These are phyloP conservation scores for Drosophila austrosaltans DNA, from an alignment of 2,888 invertebrate genomes.

Conservation along the genomic window DNA sequence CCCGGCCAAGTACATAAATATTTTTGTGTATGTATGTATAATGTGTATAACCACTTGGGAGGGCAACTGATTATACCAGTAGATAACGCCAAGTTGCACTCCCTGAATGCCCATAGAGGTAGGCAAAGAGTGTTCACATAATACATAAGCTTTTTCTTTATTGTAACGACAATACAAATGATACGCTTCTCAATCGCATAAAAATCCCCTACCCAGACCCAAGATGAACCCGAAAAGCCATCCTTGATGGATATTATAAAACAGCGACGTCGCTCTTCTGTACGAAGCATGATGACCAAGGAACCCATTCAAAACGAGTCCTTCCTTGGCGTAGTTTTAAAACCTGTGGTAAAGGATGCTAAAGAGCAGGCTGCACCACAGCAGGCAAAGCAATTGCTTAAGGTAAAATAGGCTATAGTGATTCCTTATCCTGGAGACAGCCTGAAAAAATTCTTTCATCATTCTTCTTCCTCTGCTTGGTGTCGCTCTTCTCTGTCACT, in stretches of 20 bases:
- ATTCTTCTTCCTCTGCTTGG: slow-evolving; percentile 6
- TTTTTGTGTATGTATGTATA: background rate
- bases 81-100: background rate
- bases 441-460: background rate
- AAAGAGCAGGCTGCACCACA: slow-evolving; percentile 81
- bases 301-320: slow-evolving; percentile 85
- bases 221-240: slow-evolving; percentile 62
- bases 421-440: background rate
- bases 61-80: background rate
- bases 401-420: slow-evolving; percentile 71
- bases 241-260: slow-evolving; percentile 74
- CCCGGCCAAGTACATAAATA: background rate
- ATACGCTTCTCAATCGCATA: slow-evolving; percentile 9
- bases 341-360: slow-evolving; percentile 85
- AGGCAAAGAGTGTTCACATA: background rate
- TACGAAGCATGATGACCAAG: slow-evolving; percentile 82
- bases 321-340: slow-evolving; percentile 86
- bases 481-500: slow-evolving; percentile 6
- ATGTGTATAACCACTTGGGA: background rate
- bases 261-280: slow-evolving; percentile 82
- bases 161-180: background rate
- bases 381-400: slow-evolving; percentile 78
- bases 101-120: background rate
- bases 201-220: slow-evolving; percentile 8
- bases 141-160: background rate